These are phyloP conservation scores for Cheirogaleus medius DNA, from an alignment of 2,113 vertebrate species.

Conservation along the genomic window DNA sequence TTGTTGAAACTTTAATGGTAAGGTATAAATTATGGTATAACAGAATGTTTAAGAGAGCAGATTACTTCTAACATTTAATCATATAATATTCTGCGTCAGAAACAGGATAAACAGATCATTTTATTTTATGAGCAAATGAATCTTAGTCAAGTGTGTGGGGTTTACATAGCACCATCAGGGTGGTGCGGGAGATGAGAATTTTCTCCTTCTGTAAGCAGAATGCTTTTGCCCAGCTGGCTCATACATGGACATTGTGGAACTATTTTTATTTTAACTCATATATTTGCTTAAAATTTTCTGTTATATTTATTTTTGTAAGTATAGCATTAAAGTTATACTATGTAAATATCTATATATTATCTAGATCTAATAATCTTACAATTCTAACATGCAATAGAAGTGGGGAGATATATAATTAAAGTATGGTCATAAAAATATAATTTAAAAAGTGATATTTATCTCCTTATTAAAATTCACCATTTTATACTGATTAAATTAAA, in stretches of 20 bases:
- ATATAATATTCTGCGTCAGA: background rate
- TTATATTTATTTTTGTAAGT: background rate
- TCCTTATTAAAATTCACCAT: background rate
- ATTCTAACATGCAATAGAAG: background rate
- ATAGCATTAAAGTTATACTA: background rate
- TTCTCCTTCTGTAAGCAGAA: background rate
- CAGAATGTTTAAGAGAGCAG: background rate
- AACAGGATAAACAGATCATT: background rate
- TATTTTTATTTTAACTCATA: background rate
- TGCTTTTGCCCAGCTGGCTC: background rate
- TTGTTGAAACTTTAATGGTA: background rate
- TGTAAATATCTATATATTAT: background rate
- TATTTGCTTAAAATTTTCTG: background rate
- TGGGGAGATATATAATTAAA: background rate
- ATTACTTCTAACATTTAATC: background rate
- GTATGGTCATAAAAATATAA: background rate
- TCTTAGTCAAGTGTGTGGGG: background rate
- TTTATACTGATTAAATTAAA: background rate
- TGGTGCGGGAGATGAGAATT: background rate
- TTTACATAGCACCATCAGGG: background rate
- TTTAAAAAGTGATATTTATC: background rate
- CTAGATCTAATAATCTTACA: no score
- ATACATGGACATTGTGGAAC: background rate
- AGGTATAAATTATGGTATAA: background rate
- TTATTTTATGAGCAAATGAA: background rate